These are phyloP conservation scores for Syngnathus floridae DNA, from an alignment of 2,113 vertebrate species.

Conservation along the genomic window DNA sequence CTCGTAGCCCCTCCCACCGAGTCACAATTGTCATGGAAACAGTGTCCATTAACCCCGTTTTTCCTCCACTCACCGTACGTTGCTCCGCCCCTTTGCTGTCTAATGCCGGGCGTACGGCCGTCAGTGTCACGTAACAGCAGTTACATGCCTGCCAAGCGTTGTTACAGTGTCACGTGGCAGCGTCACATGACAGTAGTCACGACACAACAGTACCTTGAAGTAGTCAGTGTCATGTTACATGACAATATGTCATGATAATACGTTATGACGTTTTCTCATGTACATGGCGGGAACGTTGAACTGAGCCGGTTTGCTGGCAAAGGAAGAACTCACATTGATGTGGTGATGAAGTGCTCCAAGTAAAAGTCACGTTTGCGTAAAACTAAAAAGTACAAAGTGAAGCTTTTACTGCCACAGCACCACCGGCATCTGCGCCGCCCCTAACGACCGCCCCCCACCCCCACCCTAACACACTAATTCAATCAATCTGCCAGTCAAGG, in stretches of 20 bases:
- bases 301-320: no score
- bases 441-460: not conserved
- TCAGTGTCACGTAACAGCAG: slow-evolving; percentile 10
- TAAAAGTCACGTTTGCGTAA: not conserved
- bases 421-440: not conserved
- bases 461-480: slow-evolving; percentile 35
- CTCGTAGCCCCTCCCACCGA: slow-evolving; percentile 22
- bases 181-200: no score
- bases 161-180: no score
- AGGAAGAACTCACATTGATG: not conserved
- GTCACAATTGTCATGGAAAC: slow-evolving; percentile 57
- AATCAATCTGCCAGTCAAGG: slow-evolving; percentile 51
- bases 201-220: no score
- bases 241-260: no score
- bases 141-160: not conserved
- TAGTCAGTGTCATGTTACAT: no score
- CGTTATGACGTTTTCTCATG: no score
- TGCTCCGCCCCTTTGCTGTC: slow-evolving; percentile 12
- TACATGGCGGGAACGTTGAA: not conserved
- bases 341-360: not conserved
- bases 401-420: not conserved
- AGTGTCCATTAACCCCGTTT: slow-evolving; percentile 9
- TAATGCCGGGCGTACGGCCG: slow-evolving; percentile 38
- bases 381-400: not conserved
- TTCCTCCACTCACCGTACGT: not conserved